These are phyloP conservation scores for Heloderma charlesbogerti DNA, from an alignment of 2,113 vertebrate genomes.

Conservation along the genomic window DNA sequence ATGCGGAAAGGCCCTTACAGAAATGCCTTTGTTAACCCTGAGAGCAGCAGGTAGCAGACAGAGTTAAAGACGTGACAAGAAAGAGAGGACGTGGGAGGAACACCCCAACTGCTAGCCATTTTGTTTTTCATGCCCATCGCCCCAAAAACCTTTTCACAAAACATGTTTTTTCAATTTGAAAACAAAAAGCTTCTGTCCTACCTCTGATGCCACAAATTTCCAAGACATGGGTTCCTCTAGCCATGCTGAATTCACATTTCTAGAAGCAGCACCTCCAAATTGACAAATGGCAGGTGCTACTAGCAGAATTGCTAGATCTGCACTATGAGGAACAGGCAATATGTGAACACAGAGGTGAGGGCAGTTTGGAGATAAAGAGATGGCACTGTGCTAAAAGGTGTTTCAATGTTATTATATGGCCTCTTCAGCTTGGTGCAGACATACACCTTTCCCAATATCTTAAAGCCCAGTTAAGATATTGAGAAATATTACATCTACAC, in stretches of 20 bases:
- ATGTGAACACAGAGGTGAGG: background rate
- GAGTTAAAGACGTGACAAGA: background rate
- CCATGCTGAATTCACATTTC: background rate
- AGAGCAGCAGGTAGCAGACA: constrained; percentile 17
- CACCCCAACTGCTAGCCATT: background rate
- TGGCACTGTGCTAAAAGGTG: background rate
- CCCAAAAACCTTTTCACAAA: background rate
- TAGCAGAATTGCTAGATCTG: constrained; percentile 12
- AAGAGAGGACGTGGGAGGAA: background rate
- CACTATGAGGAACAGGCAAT: constrained; percentile 35
- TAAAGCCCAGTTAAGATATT: background rate
- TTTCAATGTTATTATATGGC: constrained; percentile 8
- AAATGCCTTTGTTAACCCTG: constrained; percentile 5
- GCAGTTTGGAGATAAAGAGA: constrained; percentile 1
- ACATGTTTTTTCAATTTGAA: background rate
- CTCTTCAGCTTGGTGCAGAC: background rate
- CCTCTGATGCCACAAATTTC: background rate
- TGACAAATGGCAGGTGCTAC: background rate
- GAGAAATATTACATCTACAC: background rate
- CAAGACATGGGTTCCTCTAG: background rate
- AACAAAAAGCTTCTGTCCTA: constrained; percentile 5
- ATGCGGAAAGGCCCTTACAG: background rate
- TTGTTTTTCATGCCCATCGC: background rate
- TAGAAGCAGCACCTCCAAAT: constrained; percentile 35
- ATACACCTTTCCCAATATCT: constrained; percentile 33